Percentiles rank a stretch among this genome's conserved stretches.
phyloP scores from a whole-genome alignment of 2,797 vertebrate genomes.

The Distichodus sexfasciatus region DNA sequence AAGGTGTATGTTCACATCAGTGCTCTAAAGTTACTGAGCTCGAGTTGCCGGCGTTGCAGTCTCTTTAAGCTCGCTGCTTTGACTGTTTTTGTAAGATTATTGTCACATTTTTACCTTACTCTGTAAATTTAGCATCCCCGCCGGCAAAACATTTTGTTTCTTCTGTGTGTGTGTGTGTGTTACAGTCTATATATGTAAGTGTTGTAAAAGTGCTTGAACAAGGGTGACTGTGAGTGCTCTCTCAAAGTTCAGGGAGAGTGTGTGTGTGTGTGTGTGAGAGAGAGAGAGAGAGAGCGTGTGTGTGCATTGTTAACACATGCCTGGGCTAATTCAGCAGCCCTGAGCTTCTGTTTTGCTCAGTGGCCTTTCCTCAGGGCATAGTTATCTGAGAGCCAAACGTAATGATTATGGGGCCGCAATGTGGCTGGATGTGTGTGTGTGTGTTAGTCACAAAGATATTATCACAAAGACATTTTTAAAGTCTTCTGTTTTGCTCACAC shows the following conservation, averaged over 20 bases:
- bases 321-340: constrained; percentile 71
- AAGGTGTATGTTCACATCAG: no score
- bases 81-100: neutral
- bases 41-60: no score
- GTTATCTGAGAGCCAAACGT: constrained; percentile 66
- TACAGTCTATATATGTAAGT: constrained; percentile 27
- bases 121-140: neutral
- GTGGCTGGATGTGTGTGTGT: constrained; percentile 36
- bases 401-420: constrained; percentile 71
- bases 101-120: neutral
- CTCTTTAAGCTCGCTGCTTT: neutral
- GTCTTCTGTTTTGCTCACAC: neutral
- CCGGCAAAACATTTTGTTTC: neutral
- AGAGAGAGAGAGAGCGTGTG: no score
- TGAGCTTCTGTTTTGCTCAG: constrained; percentile 44
- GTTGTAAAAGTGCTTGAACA: no score
- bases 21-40: no score
- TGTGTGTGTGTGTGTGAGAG: no score
- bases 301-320: constrained; percentile 73
- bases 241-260: no score
- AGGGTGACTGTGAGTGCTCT: no score
- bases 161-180: constrained; percentile 40
- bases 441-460: constrained; percentile 20
- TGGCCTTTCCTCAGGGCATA: constrained; percentile 67
- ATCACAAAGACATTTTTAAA: constrained; percentile 17